A percentile compares a stretch with the other conserved stretches of the same genome.
phyloP scores from a whole-genome alignment of 2,113 vertebrate genomes.

The Hemichromis elongatus region DNA sequence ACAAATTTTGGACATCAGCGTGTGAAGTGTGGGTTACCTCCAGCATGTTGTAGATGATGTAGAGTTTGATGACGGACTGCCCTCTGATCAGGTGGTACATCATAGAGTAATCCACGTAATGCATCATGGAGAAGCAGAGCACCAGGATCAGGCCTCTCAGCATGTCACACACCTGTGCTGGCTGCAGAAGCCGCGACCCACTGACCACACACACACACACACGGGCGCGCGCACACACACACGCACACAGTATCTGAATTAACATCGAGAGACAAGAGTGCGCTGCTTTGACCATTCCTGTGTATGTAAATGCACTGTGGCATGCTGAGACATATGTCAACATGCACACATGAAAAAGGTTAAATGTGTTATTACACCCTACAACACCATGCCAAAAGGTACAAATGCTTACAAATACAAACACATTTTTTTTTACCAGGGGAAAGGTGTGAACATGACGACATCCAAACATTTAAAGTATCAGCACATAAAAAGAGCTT shows the following conservation, averaged over 20 bases:
- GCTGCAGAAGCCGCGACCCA: constrained; percentile 88
- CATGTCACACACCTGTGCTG: constrained; percentile 95
- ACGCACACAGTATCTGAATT: background rate
- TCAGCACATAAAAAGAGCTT: background rate
- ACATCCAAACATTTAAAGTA: background rate
- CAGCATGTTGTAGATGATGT: constrained; percentile 99
- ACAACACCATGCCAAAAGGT: background rate
- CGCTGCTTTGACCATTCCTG: background rate
- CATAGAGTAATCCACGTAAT: constrained; percentile 99
- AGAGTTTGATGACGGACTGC: constrained; percentile 98
- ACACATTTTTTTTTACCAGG: background rate
- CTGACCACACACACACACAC: constrained; percentile 69
- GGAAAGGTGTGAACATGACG: background rate
- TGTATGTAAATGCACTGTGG: background rate
- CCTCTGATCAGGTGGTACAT: constrained; percentile 98
- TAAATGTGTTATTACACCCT: background rate
- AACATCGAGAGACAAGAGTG: background rate
- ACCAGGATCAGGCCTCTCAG: constrained; percentile 93
- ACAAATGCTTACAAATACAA: background rate
- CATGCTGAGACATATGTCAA: constrained; percentile 17
- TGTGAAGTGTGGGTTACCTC: constrained; percentile 75
- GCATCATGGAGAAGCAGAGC: constrained; percentile 96
- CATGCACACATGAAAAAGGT: background rate
- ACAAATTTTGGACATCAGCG: background rate
- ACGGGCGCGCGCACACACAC: background rate